Percentiles rank a stretch among this genome's conserved stretches.
These are phyloP conservation scores for Bubo blakistoni DNA, from an alignment of 2,113 vertebrate species.

Conservation along the genomic window DNA sequence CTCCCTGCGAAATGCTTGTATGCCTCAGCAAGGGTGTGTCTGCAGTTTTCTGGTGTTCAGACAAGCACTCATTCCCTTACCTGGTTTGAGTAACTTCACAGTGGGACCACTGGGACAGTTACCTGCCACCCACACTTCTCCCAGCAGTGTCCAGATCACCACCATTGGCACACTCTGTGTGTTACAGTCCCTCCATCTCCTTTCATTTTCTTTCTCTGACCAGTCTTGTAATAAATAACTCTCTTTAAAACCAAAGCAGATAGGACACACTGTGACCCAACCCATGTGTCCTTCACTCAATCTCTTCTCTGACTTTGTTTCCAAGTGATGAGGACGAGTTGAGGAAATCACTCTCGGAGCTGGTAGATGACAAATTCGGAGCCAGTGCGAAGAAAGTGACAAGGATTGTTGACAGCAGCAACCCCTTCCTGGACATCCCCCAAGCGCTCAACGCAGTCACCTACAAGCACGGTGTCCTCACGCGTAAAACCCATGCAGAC, in stretches of 20 bases:
- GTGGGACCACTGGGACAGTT: background rate
- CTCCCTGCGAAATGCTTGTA: background rate
- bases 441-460: conserved; percentile 88
- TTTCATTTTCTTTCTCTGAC: background rate
- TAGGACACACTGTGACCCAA: background rate
- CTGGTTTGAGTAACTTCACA: background rate
- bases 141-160: background rate
- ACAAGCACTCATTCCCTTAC: background rate
- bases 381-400: conserved; percentile 87
- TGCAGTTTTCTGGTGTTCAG: background rate
- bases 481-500: conserved; percentile 92
- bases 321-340: conserved; percentile 94
- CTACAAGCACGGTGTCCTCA: conserved; percentile 94
- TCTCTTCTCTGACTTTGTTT: conserved; percentile 39
- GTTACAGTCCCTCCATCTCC: background rate
- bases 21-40: background rate
- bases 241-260: background rate
- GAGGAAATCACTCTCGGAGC: conserved; percentile 94
- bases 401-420: conserved; percentile 91
- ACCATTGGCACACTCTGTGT: background rate
- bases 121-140: background rate
- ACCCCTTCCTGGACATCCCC: conserved; percentile 94
- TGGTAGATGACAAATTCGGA: conserved; percentile 95
- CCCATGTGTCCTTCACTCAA: background rate
- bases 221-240: background rate